phyloP scores from a whole-genome alignment of 2,888 invertebrate genomes.

The Drosophila histrio region DNA sequence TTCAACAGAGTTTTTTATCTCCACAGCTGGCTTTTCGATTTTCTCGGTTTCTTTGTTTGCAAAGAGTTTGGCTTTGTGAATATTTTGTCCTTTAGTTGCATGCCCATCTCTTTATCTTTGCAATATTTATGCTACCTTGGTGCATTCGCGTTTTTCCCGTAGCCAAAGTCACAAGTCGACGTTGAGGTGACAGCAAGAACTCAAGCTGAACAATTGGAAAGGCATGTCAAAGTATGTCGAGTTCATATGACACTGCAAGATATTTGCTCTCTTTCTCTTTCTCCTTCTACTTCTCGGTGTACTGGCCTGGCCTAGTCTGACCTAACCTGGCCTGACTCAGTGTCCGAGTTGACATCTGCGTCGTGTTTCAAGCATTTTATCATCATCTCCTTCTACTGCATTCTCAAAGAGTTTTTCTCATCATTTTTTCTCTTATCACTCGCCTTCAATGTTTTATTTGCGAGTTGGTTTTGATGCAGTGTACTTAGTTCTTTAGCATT shows the following conservation, averaged over 20 bases:
- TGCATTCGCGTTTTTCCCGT: conserved; percentile 26
- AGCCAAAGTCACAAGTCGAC: conserved; percentile 52
- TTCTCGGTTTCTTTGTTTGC: conserved; percentile 56
- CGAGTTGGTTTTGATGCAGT: conserved; percentile 54
- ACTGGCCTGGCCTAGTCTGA: conserved; percentile 29
- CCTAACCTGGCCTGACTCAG: conserved; percentile 8
- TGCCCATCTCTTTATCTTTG: conserved; percentile 16
- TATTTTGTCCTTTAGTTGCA: conserved; percentile 58
- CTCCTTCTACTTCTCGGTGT: not conserved
- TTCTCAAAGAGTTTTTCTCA: conserved; percentile 18
- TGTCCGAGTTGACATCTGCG: conserved; percentile 69
- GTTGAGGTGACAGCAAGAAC: conserved; percentile 33
- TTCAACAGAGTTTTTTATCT: conserved; percentile 24
- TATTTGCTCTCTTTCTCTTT: conserved; percentile 3
- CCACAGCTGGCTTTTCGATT: conserved; percentile 30
- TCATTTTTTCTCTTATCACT: not conserved
- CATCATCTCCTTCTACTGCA: conserved; percentile 40
- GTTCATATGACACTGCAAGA: conserved; percentile 59
- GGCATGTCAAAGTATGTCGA: conserved; percentile 65
- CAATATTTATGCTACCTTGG: conserved; percentile 14
- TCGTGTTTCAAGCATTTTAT: conserved; percentile 70
- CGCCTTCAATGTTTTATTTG: conserved; percentile 10
- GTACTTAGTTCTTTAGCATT: conserved; percentile 49
- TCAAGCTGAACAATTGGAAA: conserved; percentile 54
- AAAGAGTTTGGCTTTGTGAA: conserved; percentile 28